Conservation (phyloP, 2,113 vertebrate species). For the Boulengeromyrus knoepffleri region DNA sequence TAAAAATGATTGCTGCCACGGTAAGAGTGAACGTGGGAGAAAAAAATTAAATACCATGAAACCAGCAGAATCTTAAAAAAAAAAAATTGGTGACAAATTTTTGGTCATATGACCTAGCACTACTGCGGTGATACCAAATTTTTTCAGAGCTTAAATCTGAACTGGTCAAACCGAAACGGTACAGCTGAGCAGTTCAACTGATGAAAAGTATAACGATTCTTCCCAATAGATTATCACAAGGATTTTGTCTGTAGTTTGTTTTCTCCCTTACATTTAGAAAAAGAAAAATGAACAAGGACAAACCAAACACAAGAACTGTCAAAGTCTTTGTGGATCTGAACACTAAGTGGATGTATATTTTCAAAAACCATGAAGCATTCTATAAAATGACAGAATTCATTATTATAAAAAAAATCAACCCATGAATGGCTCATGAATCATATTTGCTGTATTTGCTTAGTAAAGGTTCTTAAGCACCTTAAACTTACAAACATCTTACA, state of each 20-base stretch:
- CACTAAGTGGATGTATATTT: neutral
- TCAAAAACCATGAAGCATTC: neutral
- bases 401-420: neutral
- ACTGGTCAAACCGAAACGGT: neutral
- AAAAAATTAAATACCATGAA: neutral
- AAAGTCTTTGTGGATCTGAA: neutral
- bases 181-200: neutral
- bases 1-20: neutral
- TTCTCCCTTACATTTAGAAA: neutral
- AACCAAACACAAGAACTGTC: neutral
- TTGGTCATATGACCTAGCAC: no score
- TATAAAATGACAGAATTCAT: neutral
- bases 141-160: neutral
- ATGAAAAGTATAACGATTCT: neutral
- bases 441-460: neutral
- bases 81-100: no score
- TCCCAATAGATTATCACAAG: neutral
- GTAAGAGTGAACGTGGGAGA: neutral
- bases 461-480: neutral
- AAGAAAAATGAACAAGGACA: neutral
- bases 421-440: neutral
- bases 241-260: neutral
- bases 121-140: neutral
- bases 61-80: neutral
- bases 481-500: neutral